A percentile compares a stretch with the other conserved stretches of the same genome.
phyloP scores from a whole-genome alignment of 2,113 vertebrate genomes.

The Microtus ochrogaster region DNA sequence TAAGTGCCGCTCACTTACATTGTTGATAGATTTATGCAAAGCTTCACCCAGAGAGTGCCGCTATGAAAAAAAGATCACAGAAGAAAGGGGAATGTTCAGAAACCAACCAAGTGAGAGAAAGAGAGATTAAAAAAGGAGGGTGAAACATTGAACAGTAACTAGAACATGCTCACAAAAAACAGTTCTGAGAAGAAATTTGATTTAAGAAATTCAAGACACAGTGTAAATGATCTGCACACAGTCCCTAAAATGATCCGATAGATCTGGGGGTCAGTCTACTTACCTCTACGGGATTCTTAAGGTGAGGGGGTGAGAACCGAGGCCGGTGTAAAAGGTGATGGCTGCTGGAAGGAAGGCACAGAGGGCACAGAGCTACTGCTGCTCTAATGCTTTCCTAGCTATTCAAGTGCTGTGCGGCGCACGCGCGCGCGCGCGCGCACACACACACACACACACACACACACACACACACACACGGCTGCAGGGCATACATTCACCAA shows the following conservation, averaged over 20 bases:
- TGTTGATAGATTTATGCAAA: conserved; percentile 94
- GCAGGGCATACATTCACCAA: neutral
- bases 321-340: neutral
- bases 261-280: neutral
- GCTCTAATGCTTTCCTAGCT: neutral
- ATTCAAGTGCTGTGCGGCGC: neutral
- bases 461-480: neutral
- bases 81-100: conserved; percentile 90
- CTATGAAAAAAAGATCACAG: conserved; percentile 91
- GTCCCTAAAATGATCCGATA: neutral
- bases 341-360: neutral
- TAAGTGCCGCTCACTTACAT: conserved; percentile 91
- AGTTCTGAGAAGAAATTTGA: conserved; percentile 73
- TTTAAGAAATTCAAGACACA: conserved; percentile 66
- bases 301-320: neutral
- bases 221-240: conserved; percentile 14
- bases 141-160: conserved; percentile 84
- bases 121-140: conserved; percentile 79
- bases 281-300: conserved; percentile 1
- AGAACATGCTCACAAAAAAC: conserved; percentile 77
- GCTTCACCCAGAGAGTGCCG: conserved; percentile 93
- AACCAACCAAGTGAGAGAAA: conserved; percentile 87
- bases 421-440: fast-evolving
- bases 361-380: neutral
- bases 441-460: too few relatives aligned